Conservation (phyloP, 2,888 invertebrate genomes). For the Lithophane socia region DNA sequence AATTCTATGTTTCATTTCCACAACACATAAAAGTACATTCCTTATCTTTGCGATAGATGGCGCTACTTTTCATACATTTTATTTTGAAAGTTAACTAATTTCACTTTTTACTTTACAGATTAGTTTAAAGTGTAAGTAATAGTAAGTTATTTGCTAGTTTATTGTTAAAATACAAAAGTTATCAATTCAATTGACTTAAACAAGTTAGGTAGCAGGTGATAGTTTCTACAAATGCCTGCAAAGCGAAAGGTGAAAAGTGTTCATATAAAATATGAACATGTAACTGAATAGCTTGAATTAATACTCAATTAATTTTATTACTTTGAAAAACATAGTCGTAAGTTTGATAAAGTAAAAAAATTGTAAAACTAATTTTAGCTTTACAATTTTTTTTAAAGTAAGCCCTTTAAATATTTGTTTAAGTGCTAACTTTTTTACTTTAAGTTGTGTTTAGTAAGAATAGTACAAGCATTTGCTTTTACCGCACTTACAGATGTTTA, state of each 20-base stretch:
- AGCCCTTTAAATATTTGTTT: too few species aligned
- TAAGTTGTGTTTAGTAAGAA: constrained; percentile 4
- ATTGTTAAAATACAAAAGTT: constrained; percentile 32
- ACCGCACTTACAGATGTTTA: constrained; percentile 15
- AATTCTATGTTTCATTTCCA: not conserved
- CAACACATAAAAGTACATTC: not conserved
- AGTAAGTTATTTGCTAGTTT: constrained; percentile 14
- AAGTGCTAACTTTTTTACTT: constrained; percentile 23
- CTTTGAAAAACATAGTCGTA: constrained; percentile 32
- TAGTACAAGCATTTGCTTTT: constrained; percentile 28
- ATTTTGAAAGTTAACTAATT: constrained; percentile 6
- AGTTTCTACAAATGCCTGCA: constrained; percentile 26
- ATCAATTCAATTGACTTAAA: constrained; percentile 51
- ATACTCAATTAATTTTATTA: constrained; percentile 50
- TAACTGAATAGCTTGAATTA: constrained; percentile 52
- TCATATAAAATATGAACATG: constrained; percentile 26
- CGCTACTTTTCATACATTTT: constrained; percentile 18
- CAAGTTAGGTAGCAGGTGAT: constrained; percentile 49
- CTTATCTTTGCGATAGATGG: constrained; percentile 41
- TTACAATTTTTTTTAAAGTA: too few species aligned
- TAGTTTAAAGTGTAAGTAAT: constrained; percentile 35
- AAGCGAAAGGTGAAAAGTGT: constrained; percentile 59
- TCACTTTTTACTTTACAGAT: constrained; percentile 4
- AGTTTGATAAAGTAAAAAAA: constrained; percentile 32
- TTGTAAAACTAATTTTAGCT: constrained; percentile 7